Percentiles rank a stretch among this genome's conserved stretches.
Evolutionary conservation across 2,113 vertebrate species (phyloP).

Genomic region (Butorides virescens): DNA sequence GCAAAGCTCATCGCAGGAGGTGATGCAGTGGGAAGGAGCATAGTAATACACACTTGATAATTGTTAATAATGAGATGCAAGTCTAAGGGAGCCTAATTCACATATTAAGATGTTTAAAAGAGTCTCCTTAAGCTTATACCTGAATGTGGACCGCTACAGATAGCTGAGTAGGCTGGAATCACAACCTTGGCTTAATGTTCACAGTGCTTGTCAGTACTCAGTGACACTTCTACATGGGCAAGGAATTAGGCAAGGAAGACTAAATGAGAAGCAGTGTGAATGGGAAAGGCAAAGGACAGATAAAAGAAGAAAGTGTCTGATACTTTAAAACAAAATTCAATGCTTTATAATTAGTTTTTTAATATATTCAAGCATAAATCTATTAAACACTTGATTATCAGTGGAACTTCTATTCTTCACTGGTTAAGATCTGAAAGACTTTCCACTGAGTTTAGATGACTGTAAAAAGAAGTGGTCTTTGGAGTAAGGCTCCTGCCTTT

Average conservation of each 20-base stretch:
- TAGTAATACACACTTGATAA: background rate
- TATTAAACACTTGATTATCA: background rate
- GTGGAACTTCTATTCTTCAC: background rate
- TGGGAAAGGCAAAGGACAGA: background rate
- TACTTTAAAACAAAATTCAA: background rate
- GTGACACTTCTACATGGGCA: background rate
- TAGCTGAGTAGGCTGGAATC: background rate
- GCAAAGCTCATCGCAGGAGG: background rate
- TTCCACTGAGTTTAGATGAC: background rate
- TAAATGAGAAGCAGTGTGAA: background rate
- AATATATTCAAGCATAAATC: background rate
- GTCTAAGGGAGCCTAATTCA: background rate
- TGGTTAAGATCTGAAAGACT: background rate
- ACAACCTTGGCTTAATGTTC: background rate
- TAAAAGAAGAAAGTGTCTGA: background rate
- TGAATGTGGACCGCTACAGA: background rate
- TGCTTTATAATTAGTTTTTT: background rate
- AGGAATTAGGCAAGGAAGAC: background rate
- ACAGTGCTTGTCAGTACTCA: background rate
- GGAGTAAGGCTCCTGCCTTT: background rate
- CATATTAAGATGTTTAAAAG: background rate
- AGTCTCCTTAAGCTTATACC: background rate
- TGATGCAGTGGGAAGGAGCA: rapidly evolving
- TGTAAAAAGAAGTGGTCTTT: background rate
- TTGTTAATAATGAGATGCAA: background rate